phyloP scores from a whole-genome alignment of 2,888 invertebrate genomes.

The Campoplex nolae region DNA sequence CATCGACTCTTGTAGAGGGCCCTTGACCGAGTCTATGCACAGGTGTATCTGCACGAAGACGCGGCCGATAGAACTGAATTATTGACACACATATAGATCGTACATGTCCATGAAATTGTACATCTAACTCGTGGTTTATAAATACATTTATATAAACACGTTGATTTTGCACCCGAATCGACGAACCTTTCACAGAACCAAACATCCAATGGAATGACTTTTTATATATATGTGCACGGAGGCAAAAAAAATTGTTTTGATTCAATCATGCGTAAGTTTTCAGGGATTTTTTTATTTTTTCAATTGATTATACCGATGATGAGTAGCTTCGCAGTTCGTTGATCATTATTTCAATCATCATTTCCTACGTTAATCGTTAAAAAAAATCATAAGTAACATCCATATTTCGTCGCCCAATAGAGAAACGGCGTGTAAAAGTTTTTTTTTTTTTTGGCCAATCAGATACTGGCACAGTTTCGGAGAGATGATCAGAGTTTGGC shows the following conservation, averaged over 20 bases:
- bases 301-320: conserved; percentile 12
- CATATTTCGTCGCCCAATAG: background rate
- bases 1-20: background rate
- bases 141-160: no score
- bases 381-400: conserved; percentile 3
- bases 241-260: background rate
- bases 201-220: no score
- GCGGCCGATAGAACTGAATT: background rate
- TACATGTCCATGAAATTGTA: background rate
- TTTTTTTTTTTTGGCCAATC: background rate
- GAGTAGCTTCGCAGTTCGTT: conserved; percentile 37
- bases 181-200: no score
- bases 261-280: conserved; percentile 5
- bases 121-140: background rate
- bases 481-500: background rate
- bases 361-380: background rate
- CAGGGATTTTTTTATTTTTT: background rate
- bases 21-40: conserved; percentile 13
- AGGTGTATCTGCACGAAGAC: background rate
- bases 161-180: background rate
- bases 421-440: background rate
- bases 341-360: background rate
- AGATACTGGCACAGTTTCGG: background rate
- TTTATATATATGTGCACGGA: no score
- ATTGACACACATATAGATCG: background rate